Conservation (phyloP, 2,888 invertebrate genomes). For the Cryptus viduatorius region DNA sequence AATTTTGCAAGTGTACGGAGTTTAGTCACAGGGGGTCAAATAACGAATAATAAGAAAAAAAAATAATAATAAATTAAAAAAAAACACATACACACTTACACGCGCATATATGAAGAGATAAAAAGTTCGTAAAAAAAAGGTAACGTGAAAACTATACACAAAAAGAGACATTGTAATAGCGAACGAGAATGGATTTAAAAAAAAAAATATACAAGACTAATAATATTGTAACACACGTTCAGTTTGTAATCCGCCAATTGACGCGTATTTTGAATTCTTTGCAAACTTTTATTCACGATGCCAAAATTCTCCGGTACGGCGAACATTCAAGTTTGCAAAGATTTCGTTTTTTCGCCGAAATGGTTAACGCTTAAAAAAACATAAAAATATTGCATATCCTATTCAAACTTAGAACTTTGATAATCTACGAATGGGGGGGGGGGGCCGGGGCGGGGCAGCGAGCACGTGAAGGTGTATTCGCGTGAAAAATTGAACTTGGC, state of each 20-base stretch:
- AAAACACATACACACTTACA: slow-evolving; percentile 28
- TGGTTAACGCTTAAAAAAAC: slow-evolving; percentile 76
- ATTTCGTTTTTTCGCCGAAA: slow-evolving; percentile 68
- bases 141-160: slow-evolving; percentile 66
- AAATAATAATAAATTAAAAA: slow-evolving; percentile 23
- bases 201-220: slow-evolving; percentile 74
- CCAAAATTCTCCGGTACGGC: slow-evolving; percentile 16
- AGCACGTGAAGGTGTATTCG: slow-evolving; percentile 23
- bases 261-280: slow-evolving; percentile 68
- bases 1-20: slow-evolving; percentile 70
- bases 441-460: slow-evolving; percentile 2
- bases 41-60: slow-evolving; percentile 63
- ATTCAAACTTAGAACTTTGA: slow-evolving; percentile 76
- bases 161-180: slow-evolving; percentile 70
- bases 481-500: slow-evolving; percentile 32
- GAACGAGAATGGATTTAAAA: slow-evolving; percentile 70
- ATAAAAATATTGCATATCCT: slow-evolving; percentile 78
- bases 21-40: slow-evolving; percentile 73
- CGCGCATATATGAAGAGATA: slow-evolving; percentile 64
- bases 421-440: slow-evolving; percentile 63
- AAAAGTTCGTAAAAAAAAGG: slow-evolving; percentile 56
- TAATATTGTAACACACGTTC: slow-evolving; percentile 74
- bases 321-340: slow-evolving; percentile 66
- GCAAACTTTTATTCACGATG: slow-evolving; percentile 47
- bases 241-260: slow-evolving; percentile 77